A percentile compares a stretch with the other conserved stretches of the same genome.
Conservation (phyloP, 1,140 invertebrate species). For the Drosophila grimshawi region DNA sequence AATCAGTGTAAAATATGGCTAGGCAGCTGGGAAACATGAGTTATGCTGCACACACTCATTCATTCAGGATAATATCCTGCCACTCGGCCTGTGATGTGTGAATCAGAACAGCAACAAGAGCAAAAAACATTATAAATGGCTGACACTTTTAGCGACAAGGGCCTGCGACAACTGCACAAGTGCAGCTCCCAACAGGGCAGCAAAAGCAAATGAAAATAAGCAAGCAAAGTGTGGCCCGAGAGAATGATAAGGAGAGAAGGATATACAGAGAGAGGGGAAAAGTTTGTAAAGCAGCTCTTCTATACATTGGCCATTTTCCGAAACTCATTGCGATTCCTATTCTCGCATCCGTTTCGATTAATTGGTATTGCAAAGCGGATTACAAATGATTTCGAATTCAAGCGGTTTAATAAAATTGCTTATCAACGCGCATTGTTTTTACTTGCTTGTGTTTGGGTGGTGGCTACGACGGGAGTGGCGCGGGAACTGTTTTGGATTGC, state of each 20-base stretch:
- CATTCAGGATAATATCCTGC: constrained; percentile 48
- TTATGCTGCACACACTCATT: constrained; percentile 47
- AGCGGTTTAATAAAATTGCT: constrained; percentile 68
- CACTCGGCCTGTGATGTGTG: constrained; percentile 29
- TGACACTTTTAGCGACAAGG: constrained; percentile 43
- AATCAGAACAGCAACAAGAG: constrained; percentile 15
- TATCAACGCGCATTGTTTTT: constrained; percentile 29
- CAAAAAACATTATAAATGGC: constrained; percentile 38
- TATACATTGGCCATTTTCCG: constrained; percentile 18
- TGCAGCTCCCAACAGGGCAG: constrained; percentile 17
- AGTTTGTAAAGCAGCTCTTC: constrained; percentile 30
- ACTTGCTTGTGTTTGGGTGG: too few species aligned
- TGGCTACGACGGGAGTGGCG: too few species aligned
- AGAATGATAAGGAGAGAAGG: too few species aligned
- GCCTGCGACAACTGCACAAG: constrained; percentile 21
- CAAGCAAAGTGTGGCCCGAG: constrained; percentile 32
- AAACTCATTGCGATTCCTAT: background rate
- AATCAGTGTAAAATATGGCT: constrained; percentile 31
- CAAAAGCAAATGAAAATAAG: constrained; percentile 22
- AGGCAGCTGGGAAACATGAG: constrained; percentile 25
- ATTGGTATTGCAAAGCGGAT: constrained; percentile 69
- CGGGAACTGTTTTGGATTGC: constrained; percentile 59
- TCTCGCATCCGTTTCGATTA: constrained; percentile 60
- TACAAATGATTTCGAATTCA: constrained; percentile 55
- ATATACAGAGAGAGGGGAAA: background rate